A percentile compares a stretch with the other conserved stretches of the same genome.
Conservation (phyloP, 2,113 vertebrate species). For the Cavia aperea region DNA sequence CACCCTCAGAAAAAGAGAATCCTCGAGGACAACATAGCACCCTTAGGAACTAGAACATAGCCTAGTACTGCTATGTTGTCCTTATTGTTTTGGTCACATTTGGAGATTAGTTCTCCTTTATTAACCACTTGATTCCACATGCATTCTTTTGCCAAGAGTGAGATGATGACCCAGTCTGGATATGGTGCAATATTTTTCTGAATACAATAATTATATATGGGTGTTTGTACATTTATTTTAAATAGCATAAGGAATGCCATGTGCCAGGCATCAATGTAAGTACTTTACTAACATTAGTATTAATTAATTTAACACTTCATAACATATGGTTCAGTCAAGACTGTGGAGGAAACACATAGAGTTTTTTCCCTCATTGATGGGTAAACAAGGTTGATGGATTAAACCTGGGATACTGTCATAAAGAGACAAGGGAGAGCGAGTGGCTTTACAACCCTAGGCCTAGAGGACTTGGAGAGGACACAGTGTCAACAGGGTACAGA, state of each 20-base stretch:
- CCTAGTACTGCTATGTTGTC: neutral
- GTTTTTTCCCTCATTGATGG: neutral
- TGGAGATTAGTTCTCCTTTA: neutral
- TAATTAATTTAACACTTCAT: neutral
- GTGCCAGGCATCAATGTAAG: neutral
- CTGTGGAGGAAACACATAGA: fast-evolving
- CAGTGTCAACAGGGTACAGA: fast-evolving
- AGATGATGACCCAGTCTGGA: neutral
- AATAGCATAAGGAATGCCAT: neutral
- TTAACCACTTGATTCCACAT: neutral
- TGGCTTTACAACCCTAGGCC: neutral
- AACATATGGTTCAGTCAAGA: neutral
- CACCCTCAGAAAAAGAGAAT: neutral
- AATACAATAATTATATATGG: neutral
- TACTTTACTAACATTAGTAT: neutral
- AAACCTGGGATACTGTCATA: neutral
- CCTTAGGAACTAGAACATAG: neutral
- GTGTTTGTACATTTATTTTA: neutral
- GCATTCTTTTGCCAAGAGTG: neutral
- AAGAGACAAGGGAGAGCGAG: neutral
- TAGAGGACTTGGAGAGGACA: neutral
- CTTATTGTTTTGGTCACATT: neutral
- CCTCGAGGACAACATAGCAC: neutral
- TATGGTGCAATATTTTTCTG: neutral
- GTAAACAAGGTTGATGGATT: neutral